Evolutionary conservation across 2,888 invertebrate species (phyloP).

Genomic region (Dynastes hyllus): DNA sequence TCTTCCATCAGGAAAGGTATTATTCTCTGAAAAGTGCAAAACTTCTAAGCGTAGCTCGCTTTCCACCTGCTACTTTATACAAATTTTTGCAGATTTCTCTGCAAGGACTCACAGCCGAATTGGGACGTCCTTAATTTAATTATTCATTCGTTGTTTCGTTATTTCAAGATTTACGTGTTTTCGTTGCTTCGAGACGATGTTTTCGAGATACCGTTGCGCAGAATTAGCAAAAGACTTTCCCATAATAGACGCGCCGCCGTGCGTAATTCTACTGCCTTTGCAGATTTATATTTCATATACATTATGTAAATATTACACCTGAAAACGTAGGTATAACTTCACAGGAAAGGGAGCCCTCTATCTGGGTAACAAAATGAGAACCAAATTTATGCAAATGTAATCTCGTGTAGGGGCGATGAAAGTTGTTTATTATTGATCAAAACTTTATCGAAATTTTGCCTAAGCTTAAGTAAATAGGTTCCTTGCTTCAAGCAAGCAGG

Average conservation of each 20-base stretch:
- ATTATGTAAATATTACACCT: conserved; percentile 29
- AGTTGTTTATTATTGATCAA: conserved; percentile 34
- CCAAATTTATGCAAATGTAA: conserved; percentile 35
- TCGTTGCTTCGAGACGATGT: conserved; percentile 1
- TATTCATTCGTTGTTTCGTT: conserved; percentile 18
- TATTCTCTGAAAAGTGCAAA: not conserved
- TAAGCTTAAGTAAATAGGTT: conserved; percentile 19
- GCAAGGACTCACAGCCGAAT: not conserved
- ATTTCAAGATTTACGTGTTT: conserved; percentile 16
- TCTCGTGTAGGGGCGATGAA: conserved; percentile 22
- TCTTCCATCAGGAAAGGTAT: too few relatives aligned
- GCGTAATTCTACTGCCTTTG: conserved; percentile 6
- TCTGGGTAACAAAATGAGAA: conserved; percentile 1
- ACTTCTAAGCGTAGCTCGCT: not conserved
- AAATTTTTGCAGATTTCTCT: not conserved
- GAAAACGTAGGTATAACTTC: conserved; percentile 22
- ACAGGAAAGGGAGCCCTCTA: too few relatives aligned
- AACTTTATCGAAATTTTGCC: conserved; percentile 34
- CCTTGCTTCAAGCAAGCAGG: not conserved
- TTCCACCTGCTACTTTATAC: not conserved
- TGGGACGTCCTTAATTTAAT: conserved; percentile 2
- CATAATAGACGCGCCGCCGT: conserved; percentile 10
- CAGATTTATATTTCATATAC: conserved; percentile 31
- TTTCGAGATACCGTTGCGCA: not conserved
- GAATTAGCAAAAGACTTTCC: conserved; percentile 5